These are phyloP conservation scores for Lepidotrigona ventralis DNA, from an alignment of 1,140 invertebrate species.

Conservation along the genomic window DNA sequence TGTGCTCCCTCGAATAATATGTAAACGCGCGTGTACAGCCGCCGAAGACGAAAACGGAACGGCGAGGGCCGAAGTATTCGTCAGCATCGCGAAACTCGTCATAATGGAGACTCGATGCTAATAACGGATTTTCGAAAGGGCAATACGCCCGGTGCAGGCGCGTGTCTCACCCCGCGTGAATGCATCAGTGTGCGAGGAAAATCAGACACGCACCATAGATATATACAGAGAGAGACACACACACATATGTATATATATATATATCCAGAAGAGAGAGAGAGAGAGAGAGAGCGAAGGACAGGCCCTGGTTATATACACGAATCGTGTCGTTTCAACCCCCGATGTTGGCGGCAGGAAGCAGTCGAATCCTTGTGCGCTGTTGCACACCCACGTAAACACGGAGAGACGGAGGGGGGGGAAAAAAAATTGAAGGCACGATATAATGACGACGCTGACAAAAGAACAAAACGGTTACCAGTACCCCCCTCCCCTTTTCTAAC, in stretches of 20 bases:
- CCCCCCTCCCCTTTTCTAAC: neutral
- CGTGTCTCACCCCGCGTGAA: constrained; percentile 44
- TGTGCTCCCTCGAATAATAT: constrained; percentile 66
- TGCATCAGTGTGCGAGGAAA: constrained; percentile 3
- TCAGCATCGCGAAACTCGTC: constrained; percentile 75
- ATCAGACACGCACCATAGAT: constrained; percentile 14
- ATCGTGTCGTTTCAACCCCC: neutral
- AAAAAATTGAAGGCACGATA: constrained; percentile 46
- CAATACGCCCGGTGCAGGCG: constrained; percentile 43
- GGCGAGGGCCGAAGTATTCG: constrained; percentile 63
- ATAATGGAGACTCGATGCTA: constrained; percentile 75
- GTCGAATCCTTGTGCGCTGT: constrained; percentile 19
- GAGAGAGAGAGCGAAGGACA: neutral
- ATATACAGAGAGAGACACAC: too few species aligned
- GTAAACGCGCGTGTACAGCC: constrained; percentile 44
- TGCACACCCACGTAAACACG: constrained; percentile 31
- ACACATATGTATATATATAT: too few species aligned
- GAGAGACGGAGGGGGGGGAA: neutral
- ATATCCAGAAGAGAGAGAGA: neutral
- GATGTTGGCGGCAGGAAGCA: neutral
- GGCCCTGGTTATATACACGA: neutral
- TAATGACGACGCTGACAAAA: constrained; percentile 63
- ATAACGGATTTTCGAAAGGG: constrained; percentile 73
- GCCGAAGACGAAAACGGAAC: constrained; percentile 12
- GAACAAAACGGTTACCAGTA: constrained; percentile 50